phyloP scores from a whole-genome alignment of 2,797 vertebrate genomes.

The Mus caroli region DNA sequence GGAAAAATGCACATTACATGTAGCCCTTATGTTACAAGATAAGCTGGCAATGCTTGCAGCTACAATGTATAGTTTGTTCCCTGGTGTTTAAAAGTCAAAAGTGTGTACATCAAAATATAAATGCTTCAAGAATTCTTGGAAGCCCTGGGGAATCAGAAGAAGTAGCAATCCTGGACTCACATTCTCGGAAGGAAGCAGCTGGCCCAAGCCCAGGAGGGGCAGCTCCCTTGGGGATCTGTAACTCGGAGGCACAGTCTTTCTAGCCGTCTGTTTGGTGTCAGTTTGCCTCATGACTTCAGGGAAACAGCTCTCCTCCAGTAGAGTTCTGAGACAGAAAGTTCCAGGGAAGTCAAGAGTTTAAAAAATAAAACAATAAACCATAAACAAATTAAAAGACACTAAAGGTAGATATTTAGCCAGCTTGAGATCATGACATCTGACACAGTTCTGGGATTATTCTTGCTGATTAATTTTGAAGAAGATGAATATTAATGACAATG shows the following conservation, averaged over 20 bases:
- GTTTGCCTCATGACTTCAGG: slow-evolving; percentile 14
- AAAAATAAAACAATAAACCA: slow-evolving; percentile 2
- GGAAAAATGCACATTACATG: neutral
- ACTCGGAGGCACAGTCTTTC: slow-evolving; percentile 23
- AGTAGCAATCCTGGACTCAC: neutral
- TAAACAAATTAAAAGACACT: slow-evolving; percentile 52
- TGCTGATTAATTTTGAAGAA: neutral
- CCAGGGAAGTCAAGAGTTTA: slow-evolving; percentile 34
- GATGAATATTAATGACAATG: neutral
- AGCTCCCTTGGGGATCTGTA: neutral
- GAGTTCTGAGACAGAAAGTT: slow-evolving; percentile 27
- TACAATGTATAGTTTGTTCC: slow-evolving; percentile 16
- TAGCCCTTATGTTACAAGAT: neutral
- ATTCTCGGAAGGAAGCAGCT: slow-evolving; percentile 65
- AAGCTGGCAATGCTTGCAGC: neutral
- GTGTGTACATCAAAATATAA: neutral
- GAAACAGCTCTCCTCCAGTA: neutral
- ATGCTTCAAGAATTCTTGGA: neutral
- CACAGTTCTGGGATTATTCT: neutral
- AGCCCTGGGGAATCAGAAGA: slow-evolving; percentile 8
- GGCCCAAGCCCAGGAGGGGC: neutral
- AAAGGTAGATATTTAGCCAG: neutral
- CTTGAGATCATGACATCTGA: neutral
- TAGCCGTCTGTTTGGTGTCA: neutral
- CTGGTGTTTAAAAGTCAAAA: slow-evolving; percentile 29